Conservation (phyloP, 2,888 invertebrate genomes). For the Eristalis tenax region DNA sequence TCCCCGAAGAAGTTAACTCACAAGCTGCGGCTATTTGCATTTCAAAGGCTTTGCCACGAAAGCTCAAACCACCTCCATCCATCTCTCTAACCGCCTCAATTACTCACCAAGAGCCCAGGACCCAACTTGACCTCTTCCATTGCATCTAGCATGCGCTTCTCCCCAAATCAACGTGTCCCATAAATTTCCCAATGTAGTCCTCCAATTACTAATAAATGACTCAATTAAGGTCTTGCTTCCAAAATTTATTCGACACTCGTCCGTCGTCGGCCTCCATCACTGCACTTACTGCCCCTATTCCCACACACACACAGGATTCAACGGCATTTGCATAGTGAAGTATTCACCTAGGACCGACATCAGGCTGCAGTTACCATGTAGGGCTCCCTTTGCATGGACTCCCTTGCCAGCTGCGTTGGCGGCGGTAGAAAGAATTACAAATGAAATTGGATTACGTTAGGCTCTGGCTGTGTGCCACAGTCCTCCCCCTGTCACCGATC, state of each 20-base stretch:
- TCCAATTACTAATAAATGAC: constrained; percentile 32
- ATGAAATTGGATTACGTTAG: constrained; percentile 12
- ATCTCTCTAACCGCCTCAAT: background rate
- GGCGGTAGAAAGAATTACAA: constrained; percentile 7
- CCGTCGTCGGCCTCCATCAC: background rate
- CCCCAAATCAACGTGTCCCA: background rate
- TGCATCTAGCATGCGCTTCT: background rate
- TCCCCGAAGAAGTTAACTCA: no score
- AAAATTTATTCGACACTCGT: constrained; percentile 31
- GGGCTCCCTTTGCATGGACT: background rate
- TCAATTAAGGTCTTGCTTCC: constrained; percentile 27
- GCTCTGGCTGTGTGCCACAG: background rate
- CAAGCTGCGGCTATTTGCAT: background rate
- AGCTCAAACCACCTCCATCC: background rate
- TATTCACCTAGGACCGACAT: constrained; percentile 7
- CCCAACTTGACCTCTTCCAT: background rate
- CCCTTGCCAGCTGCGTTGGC: background rate
- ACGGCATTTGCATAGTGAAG: constrained; percentile 22
- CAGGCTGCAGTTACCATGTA: background rate
- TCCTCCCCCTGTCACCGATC: background rate
- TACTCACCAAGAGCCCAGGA: background rate
- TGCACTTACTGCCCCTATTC: background rate
- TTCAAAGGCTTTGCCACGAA: background rate
- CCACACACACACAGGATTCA: background rate
- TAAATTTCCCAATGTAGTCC: background rate